Conservation (phyloP, 2,888 invertebrate species). For the Quadriops clusia region DNA sequence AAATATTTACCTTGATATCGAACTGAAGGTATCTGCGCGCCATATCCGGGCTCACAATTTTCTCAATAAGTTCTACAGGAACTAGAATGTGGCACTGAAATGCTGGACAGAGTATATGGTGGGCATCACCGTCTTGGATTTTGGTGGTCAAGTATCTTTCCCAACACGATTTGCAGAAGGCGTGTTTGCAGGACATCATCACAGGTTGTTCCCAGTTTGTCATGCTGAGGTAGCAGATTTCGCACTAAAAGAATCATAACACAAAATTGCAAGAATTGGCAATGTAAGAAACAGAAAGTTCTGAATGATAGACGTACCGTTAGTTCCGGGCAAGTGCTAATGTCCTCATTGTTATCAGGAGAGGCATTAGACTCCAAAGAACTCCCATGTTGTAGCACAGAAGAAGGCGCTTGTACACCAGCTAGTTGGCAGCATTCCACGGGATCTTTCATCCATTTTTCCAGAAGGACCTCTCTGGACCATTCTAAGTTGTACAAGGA, state of each 20-base stretch:
- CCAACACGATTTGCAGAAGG: constrained; percentile 54
- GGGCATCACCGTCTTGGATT: constrained; percentile 53
- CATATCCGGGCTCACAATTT: constrained; percentile 52
- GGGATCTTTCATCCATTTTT: constrained; percentile 57
- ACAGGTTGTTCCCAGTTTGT: constrained; percentile 40
- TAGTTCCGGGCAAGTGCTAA: constrained; percentile 22
- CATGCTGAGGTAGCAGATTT: constrained; percentile 45
- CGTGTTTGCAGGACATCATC: constrained; percentile 49
- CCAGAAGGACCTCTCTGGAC: constrained; percentile 52
- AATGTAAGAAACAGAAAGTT: neutral
- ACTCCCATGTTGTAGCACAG: constrained; percentile 34
- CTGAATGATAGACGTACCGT: constrained; percentile 22
- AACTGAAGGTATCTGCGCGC: constrained; percentile 53
- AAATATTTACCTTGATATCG: constrained; percentile 48
- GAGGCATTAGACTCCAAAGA: constrained; percentile 33
- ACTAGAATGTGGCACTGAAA: constrained; percentile 51
- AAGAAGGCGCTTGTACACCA: constrained; percentile 50
- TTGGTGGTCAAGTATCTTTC: constrained; percentile 51
- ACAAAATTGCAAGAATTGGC: constrained; percentile 1
- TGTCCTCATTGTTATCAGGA: constrained; percentile 24
- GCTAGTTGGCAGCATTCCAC: constrained; percentile 51
- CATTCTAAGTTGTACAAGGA: constrained; percentile 43
- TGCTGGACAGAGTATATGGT: constrained; percentile 54
- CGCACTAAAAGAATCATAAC: constrained; percentile 37
- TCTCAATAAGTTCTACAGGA: constrained; percentile 53